Percentiles rank a stretch among this genome's conserved stretches.
Conservation (phyloP, 2,113 vertebrate species). For the Trematomus loennbergii region DNA sequence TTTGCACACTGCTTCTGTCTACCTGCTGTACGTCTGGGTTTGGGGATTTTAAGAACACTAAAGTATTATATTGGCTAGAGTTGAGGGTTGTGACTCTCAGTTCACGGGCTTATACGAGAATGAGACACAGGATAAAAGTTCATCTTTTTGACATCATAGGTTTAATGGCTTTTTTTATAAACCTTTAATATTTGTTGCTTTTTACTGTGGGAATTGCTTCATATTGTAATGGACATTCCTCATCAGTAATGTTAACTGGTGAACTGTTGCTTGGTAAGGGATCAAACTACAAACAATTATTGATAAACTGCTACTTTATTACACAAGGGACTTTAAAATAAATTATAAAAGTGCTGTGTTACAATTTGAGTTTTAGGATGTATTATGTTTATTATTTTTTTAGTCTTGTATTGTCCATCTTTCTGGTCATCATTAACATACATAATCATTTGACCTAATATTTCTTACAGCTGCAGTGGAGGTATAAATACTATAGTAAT, state of each 20-base stretch:
- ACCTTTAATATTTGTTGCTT: background rate
- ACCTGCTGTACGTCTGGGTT: too few species aligned
- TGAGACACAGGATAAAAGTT: slow-evolving; percentile 3
- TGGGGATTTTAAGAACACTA: slow-evolving; percentile 13
- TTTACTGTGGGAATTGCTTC: slow-evolving; percentile 11
- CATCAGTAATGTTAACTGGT: slow-evolving; percentile 22
- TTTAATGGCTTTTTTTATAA: slow-evolving; percentile 12
- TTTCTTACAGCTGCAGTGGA: background rate
- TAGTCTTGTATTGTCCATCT: background rate
- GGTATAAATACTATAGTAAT: background rate
- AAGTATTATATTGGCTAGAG: background rate
- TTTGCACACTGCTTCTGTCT: slow-evolving; percentile 30
- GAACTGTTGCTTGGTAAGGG: slow-evolving; percentile 3
- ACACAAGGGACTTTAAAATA: background rate
- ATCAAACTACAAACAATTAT: slow-evolving; percentile 4
- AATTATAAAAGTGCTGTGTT: background rate
- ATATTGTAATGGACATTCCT: slow-evolving; percentile 7
- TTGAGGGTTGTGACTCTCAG: background rate
- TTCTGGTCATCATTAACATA: background rate
- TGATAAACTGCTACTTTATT: background rate
- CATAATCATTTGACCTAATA: background rate
- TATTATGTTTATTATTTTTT: background rate
- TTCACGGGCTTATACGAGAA: background rate
- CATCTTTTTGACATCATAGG: background rate
- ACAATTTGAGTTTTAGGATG: background rate